Base-by-base conservation (phyloP, 2,113 vertebrate species). In the Grammomys surdaster region DNA sequence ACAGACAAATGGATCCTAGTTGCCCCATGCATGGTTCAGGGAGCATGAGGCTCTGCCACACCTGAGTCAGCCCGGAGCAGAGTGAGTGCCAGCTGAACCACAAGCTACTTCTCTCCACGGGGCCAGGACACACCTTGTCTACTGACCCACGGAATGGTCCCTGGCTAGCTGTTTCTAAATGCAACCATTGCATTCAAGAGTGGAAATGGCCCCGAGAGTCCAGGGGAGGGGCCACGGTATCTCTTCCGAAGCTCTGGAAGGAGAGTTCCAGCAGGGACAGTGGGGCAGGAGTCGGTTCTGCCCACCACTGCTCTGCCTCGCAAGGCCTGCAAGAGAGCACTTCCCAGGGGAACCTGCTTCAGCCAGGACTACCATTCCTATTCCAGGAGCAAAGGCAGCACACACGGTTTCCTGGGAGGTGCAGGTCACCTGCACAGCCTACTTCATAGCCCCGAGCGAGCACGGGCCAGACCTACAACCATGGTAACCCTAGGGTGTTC, bases 121-220 rank as follows among this genome's bases (percentile, higher is more conserved):
- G 97, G 86, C 10, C 96, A 28, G 88, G 20, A 60, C 43, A 70
- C 9, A 5, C 9, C 26, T 40, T 22, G 26, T 73, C 89, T 88
- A 69, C 96, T 9, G 46, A 93, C 97, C 96, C 96, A 93, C 94
- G 94, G 97, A 13, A 95, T 80, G 81, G 69, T 46, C 81, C n/a
- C 11, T 60, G 51, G 22, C 93, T 78, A 80, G 95, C 95, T 97
- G 97, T 97, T 97, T 96, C 97, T 92, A 90, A 98, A 98, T 96
- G 97, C 96, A 97, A 98, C 98, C 98, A 98, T 97, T 98, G 98
- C 94, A 98, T 92, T 96, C 97, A 98, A 98, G 85, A 97, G 98
- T 98, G 98, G 98, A 98, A 97, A 96, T 85, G 97, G 98, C 97
- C 95, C 97, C 48, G 0, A 36, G n/a, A 92, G 97, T 78, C 95